Base-by-base conservation (phyloP, 2,888 invertebrate genomes). In the Phaonia tiefii region DNA sequence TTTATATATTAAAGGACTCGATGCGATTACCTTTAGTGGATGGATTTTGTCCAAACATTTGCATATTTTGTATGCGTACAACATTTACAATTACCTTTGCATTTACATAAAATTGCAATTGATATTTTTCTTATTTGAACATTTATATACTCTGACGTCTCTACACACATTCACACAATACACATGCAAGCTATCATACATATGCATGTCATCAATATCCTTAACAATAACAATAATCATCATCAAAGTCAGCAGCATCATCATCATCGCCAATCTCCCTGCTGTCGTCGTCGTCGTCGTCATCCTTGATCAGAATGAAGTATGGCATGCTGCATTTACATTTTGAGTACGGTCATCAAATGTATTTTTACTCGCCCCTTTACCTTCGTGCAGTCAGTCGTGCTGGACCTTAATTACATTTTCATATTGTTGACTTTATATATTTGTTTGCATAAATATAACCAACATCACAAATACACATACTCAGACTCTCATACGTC, bases 371-470 rank as follows among this genome's bases (percentile, higher is more conserved):
- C 39, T 56, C 58, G 37, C 56, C 73, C 44, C 73, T 71, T 25
- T 15, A 25, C 31, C 58, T 66, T 46, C n/a, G 17, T 25, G 25
- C 25, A 31, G 60, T 60, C 60, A 22, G 26, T 63, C 15, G 56
- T 69, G 42, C 69, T 69, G 10, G 69, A 65, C 73, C 65, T 80
- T 76, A 80, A 80, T 80, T 80, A 76, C 73, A 80, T 73, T 73
- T 80, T 73, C 65, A 80, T 80, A 70, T 76, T 80, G 69, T 80
- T 76, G 73, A 80, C 73, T 73, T 49, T 42, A 44, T 44, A 44
- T 46, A 70, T 69, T 75, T 69, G 69, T 63, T 51, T 69, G 54
- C 69, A 69, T 22, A 69, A 69, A 42, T 54, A 69, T 56, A 69
- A 69, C 42, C 67, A 54, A 17, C 56, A 58, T n/a, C 2, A 58